phyloP scores from a whole-genome alignment of 2,797 vertebrate genomes.

The Arnoldichthys spilopterus region DNA sequence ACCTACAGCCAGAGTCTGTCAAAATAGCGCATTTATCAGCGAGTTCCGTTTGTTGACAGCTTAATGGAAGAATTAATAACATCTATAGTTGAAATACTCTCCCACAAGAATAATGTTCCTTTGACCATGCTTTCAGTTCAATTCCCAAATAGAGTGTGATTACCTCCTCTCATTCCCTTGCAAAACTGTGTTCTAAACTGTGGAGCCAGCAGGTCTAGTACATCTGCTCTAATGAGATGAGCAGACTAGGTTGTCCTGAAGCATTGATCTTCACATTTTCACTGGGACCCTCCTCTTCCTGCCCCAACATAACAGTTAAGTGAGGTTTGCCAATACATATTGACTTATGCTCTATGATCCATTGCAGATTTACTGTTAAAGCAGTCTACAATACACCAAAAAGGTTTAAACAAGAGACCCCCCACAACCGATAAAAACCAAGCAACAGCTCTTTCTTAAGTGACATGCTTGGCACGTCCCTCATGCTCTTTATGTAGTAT shows the following conservation, averaged over 20 bases:
- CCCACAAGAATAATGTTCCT: slow-evolving; percentile 6
- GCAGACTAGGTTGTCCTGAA: slow-evolving; percentile 51
- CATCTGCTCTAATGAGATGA: slow-evolving; percentile 72
- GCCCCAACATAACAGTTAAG: slow-evolving; percentile 60
- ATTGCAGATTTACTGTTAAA: slow-evolving; percentile 38
- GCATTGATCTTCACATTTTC: slow-evolving; percentile 71
- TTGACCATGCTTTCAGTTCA: slow-evolving; percentile 15
- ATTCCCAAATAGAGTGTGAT: slow-evolving; percentile 22
- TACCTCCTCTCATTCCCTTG: slow-evolving; percentile 15
- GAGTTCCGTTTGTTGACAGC: slow-evolving; percentile 27
- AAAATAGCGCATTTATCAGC: slow-evolving; percentile 13
- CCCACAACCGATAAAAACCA: slow-evolving; percentile 54
- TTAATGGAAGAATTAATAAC: slow-evolving; percentile 35
- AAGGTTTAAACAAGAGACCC: slow-evolving; percentile 41
- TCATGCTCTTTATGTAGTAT: slow-evolving; percentile 46
- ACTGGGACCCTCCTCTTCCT: slow-evolving; percentile 69
- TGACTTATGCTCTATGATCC: slow-evolving; percentile 42
- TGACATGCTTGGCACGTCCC: slow-evolving; percentile 51
- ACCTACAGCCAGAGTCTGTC: slow-evolving; percentile 11
- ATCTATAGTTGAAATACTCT: slow-evolving; percentile 52
- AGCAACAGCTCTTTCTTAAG: slow-evolving; percentile 57
- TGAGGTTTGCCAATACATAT: slow-evolving; percentile 68
- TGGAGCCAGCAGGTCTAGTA: slow-evolving; percentile 44
- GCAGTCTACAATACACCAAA: slow-evolving; percentile 20
- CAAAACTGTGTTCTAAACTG: slow-evolving; percentile 19